Evolutionary conservation across 2,113 vertebrate species (phyloP).

Genomic region (Dipodomys merriami): DNA sequence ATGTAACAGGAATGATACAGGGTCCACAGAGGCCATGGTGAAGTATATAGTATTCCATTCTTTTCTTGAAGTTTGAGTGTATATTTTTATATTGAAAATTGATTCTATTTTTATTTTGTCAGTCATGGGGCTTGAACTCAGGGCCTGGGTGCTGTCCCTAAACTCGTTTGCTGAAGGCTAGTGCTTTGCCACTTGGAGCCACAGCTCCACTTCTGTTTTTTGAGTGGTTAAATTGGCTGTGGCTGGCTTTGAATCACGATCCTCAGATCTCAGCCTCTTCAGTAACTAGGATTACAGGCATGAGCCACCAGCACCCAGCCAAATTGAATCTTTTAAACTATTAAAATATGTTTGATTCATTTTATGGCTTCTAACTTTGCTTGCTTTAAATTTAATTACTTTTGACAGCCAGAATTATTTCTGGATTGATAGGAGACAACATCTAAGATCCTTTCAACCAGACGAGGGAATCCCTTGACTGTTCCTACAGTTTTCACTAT

Average conservation of each 20-base stretch:
- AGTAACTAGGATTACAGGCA: too few relatives aligned
- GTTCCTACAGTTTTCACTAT: neutral
- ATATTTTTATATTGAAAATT: constrained; percentile 31
- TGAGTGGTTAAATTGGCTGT: too few relatives aligned
- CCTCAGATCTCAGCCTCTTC: too few relatives aligned
- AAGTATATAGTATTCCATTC: neutral
- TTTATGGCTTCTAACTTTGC: constrained; percentile 24
- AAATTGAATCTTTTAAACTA: constrained; percentile 22
- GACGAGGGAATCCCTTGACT: neutral
- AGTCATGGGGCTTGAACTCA: too few relatives aligned
- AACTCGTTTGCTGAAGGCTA: too few relatives aligned
- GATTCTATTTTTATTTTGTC: neutral
- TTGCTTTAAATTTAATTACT: constrained; percentile 8
- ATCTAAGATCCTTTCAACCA: neutral
- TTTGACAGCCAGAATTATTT: constrained; percentile 47
- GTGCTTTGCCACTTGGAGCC: too few relatives aligned
- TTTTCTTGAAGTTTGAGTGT: neutral
- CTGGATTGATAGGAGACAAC: neutral
- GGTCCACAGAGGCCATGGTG: neutral
- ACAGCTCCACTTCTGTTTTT: too few relatives aligned
- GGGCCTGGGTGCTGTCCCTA: too few relatives aligned
- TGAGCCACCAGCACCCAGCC: too few relatives aligned
- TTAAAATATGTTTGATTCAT: neutral
- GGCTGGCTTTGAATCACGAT: too few relatives aligned
- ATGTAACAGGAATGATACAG: constrained; percentile 43